phyloP scores from a whole-genome alignment of 2,888 invertebrate genomes.

The Germaria angustata region DNA sequence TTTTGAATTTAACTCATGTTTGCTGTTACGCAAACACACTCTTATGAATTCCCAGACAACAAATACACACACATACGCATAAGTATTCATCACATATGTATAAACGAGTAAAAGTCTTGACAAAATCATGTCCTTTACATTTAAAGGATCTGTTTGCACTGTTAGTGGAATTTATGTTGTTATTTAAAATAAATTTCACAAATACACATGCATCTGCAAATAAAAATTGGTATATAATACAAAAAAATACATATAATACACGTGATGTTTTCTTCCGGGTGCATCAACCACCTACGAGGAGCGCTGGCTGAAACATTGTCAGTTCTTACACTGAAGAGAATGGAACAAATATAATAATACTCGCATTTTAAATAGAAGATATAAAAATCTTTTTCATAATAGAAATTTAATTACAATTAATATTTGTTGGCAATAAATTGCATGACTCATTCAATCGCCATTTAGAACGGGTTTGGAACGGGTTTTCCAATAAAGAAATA shows the following conservation, averaged over 20 bases:
- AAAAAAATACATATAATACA: slow-evolving; percentile 30
- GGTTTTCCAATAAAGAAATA: too few species aligned
- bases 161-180: neutral
- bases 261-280: slow-evolving; percentile 53
- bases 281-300: slow-evolving; percentile 41
- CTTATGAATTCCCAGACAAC: neutral
- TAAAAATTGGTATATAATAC: slow-evolving; percentile 21
- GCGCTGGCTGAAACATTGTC: neutral
- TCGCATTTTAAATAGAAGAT: neutral
- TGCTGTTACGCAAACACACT: neutral
- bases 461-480: too few species aligned
- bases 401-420: too few species aligned
- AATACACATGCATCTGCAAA: neutral
- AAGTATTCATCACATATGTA: neutral
- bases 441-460: too few species aligned
- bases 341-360: neutral
- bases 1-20: slow-evolving; percentile 19
- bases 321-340: neutral
- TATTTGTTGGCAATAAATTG: too few species aligned
- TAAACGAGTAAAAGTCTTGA: neutral
- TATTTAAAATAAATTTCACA: neutral
- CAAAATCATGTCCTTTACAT: slow-evolving; percentile 8
- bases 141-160: neutral
- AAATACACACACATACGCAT: neutral
- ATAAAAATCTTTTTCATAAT: too few species aligned